Evolutionary conservation across 1,140 invertebrate genomes (phyloP), one percentile per base, ranked within the genome.

Genomic region (Listronotus oregonensis): DNA sequence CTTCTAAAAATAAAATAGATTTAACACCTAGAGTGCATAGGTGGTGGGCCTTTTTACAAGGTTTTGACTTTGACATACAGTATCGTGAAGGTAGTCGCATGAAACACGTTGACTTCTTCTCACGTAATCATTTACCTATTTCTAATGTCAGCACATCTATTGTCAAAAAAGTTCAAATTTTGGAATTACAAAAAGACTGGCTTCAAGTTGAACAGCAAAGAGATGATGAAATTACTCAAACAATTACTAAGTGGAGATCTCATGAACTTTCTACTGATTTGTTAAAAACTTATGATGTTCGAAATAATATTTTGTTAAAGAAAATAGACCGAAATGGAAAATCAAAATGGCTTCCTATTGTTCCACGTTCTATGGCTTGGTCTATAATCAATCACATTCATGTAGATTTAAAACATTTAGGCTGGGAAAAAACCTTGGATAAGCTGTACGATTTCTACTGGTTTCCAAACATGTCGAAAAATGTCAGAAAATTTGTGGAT

Each of bases 41-140:
- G n/a, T 79, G 76, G 73, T 78, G 76, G 73, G 63, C 72, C 9
- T 74, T 51, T 66, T 61, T 77, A 63, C 72, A 79, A 64, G 27
- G 66, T 9, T 74, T 74, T 21, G 68, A 76, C 40, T 76, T 77
- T 37, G 15, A 52, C 8, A 57, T 57, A 1, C 7, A 21, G 9
- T 57, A 57, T 17, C 39, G 55, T 9, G 18, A 74, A 0, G 37
- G 70, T 51, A 59, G 74, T 63, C 66, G 63, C 27, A 73, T 78
- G 67, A 34, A 59, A 6, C 75, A 77, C 67, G 76, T 63, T 55
- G 63, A 70, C 50, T 72, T 68, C 47, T 61, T 73, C 10, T 72
- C 64, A 15, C 57, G 73, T 44, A 75, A 73, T 66, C 67, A 66
- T 6, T 31, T 61, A 59, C 31, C 14, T 3, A 56, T 15, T 17